These are phyloP conservation scores for Leptodactylus fuscus DNA, from an alignment of 2,113 vertebrate species.

Conservation along the genomic window DNA sequence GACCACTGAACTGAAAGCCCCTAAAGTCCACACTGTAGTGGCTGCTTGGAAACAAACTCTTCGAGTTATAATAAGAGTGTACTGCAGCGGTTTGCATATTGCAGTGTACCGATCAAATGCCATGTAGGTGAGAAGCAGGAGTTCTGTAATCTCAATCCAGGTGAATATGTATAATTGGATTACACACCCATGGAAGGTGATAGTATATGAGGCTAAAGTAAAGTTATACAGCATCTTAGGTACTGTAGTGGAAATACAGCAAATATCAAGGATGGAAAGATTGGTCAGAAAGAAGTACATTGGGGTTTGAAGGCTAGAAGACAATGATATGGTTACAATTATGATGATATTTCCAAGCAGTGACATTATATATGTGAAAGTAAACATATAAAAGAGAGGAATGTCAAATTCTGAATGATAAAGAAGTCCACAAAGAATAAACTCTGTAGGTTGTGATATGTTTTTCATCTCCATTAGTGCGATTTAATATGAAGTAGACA, in stretches of 20 bases:
- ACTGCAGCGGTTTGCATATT: slow-evolving; percentile 34
- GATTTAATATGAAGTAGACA: background rate
- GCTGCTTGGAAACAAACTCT: slow-evolving; percentile 20
- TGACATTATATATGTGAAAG: background rate
- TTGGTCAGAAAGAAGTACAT: slow-evolving; percentile 66
- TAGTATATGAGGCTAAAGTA: slow-evolving; percentile 15
- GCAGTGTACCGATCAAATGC: slow-evolving; percentile 41
- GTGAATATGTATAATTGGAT: slow-evolving; percentile 19
- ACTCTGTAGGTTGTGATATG: slow-evolving; percentile 2
- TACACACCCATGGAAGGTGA: slow-evolving; percentile 10
- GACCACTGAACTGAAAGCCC: slow-evolving; percentile 25
- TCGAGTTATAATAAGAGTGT: slow-evolving; percentile 25
- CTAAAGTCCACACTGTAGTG: background rate
- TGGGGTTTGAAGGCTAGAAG: slow-evolving; percentile 62
- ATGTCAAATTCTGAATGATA: background rate
- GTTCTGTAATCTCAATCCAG: slow-evolving; percentile 37
- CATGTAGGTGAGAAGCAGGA: slow-evolving; percentile 36
- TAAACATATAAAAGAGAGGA: background rate
- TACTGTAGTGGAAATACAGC: slow-evolving; percentile 59
- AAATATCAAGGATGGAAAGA: slow-evolving; percentile 59
- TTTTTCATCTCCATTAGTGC: slow-evolving; percentile 26
- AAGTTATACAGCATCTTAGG: slow-evolving; percentile 64
- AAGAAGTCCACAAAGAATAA: slow-evolving; percentile 25
- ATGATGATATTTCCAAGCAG: slow-evolving; percentile 26
- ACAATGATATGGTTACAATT: background rate